A percentile compares a stretch with the other conserved stretches of the same genome.
Conservation (phyloP, 2,797 vertebrate species). For the Aratinga solstitialis region DNA sequence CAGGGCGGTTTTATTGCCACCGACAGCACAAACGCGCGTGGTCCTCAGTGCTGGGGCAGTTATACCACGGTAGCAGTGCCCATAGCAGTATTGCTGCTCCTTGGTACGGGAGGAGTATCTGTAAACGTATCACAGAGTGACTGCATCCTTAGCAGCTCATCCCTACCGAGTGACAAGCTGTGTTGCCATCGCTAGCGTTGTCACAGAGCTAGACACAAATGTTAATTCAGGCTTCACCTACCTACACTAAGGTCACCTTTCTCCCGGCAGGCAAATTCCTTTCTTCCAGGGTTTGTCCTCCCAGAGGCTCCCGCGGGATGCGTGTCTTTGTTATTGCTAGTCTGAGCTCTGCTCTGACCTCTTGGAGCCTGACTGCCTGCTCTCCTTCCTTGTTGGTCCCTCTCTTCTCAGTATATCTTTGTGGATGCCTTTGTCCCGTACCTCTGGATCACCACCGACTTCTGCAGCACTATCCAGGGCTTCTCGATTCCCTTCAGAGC, state of each 20-base stretch:
- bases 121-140: not conserved
- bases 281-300: not conserved
- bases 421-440: slow-evolving; percentile 88
- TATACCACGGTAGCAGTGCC: too few relatives aligned
- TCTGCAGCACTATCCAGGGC: slow-evolving; percentile 87
- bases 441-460: slow-evolving; percentile 94
- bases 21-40: rapidly evolving
- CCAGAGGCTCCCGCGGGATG: not conserved
- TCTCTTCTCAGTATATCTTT: slow-evolving; percentile 88
- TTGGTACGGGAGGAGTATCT: not conserved
- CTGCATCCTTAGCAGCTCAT: not conserved
- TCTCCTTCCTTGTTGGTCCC: not conserved
- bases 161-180: not conserved
- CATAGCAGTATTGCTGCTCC: not conserved
- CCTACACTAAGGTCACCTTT: not conserved
- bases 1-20: rapidly evolving
- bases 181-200: not conserved
- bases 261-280: not conserved
- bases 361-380: not conserved
- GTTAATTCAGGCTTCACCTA: not conserved
- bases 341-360: not conserved
- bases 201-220: not conserved
- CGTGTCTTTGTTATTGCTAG: not conserved
- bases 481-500: slow-evolving; percentile 91
- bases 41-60: not conserved